These are phyloP conservation scores for Clarias pachynema DNA, from an alignment of 2,797 vertebrate species.

Conservation along the genomic window DNA sequence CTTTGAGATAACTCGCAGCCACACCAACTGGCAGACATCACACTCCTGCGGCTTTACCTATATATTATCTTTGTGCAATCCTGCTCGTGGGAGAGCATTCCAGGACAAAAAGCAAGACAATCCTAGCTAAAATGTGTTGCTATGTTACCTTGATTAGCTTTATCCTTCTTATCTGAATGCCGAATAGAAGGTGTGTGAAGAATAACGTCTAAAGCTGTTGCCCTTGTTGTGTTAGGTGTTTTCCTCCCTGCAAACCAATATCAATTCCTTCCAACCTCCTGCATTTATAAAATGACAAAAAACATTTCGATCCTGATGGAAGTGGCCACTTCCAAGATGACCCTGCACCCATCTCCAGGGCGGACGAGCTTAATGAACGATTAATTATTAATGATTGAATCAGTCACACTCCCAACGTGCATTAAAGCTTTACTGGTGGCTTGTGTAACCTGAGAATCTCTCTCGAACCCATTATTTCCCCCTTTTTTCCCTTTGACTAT, in stretches of 20 bases:
- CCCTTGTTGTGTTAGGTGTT: background rate
- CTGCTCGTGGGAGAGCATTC: constrained; percentile 12
- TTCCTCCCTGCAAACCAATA: background rate
- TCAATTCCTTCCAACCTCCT: background rate
- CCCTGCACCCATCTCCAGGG: background rate
- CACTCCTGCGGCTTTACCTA: constrained; percentile 39
- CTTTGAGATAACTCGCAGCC: constrained; percentile 40
- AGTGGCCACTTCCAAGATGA: background rate
- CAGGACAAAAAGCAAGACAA: constrained; percentile 30
- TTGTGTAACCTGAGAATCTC: background rate
- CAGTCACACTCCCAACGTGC: background rate
- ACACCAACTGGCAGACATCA: constrained; percentile 19
- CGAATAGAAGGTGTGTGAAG: background rate
- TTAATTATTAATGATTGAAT: background rate
- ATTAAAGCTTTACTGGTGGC: background rate
- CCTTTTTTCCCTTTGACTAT: too few species aligned
- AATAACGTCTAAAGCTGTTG: background rate
- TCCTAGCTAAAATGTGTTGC: constrained; percentile 13
- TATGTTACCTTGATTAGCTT: background rate
- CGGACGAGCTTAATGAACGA: background rate
- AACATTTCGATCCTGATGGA: background rate
- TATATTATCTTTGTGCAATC: constrained; percentile 34
- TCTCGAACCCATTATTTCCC: background rate
- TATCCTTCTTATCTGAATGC: background rate
- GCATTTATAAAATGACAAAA: background rate